These are phyloP conservation scores for Drosophila histrio DNA, from an alignment of 2,888 invertebrate species.

Conservation along the genomic window DNA sequence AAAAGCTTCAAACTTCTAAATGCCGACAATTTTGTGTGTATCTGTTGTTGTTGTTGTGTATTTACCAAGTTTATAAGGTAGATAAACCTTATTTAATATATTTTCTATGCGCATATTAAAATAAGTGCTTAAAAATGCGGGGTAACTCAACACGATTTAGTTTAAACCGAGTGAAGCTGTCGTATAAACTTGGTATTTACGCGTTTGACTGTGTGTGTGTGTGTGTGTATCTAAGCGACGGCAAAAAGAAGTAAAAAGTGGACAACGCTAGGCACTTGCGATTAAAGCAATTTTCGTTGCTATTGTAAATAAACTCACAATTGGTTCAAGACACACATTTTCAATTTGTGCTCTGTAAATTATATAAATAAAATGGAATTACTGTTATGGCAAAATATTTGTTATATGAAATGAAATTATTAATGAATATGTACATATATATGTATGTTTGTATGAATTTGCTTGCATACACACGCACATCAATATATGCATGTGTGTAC, in stretches of 20 bases:
- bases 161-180: no score
- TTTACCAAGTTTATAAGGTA: neutral
- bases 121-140: no score
- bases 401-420: slow-evolving; percentile 24
- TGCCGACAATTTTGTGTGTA: neutral
- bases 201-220: neutral
- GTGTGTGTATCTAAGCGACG: neutral
- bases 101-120: no score
- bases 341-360: slow-evolving; percentile 78
- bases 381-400: slow-evolving; percentile 57
- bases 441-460: neutral
- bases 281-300: slow-evolving; percentile 70
- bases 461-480: neutral
- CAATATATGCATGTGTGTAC: slow-evolving; percentile 6
- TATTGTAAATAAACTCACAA: slow-evolving; percentile 81
- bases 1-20: slow-evolving; percentile 3
- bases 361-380: slow-evolving; percentile 70
- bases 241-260: slow-evolving; percentile 8
- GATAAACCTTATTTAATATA: no score
- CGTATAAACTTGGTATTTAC: neutral
- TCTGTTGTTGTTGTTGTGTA: neutral
- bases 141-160: no score
- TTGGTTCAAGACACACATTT: slow-evolving; percentile 72
- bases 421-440: slow-evolving; percentile 18
- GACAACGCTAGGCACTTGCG: slow-evolving; percentile 64